phyloP scores from a whole-genome alignment of 1,140 invertebrate genomes.

The Atta colombica region DNA sequence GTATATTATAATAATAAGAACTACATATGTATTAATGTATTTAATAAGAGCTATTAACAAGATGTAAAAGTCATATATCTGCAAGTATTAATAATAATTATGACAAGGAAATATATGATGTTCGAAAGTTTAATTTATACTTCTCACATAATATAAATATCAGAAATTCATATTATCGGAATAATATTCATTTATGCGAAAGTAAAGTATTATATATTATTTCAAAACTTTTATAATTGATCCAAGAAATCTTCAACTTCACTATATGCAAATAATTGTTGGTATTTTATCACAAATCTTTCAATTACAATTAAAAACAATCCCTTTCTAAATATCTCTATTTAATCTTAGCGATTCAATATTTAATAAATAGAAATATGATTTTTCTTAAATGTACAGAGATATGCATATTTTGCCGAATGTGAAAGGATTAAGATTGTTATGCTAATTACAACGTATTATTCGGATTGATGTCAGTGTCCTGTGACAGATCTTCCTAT shows the following conservation, averaged over 20 bases:
- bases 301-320: not conserved
- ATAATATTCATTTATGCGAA: not conserved
- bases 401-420: not conserved
- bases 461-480: not conserved
- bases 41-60: no score
- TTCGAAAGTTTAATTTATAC: slow-evolving; percentile 6
- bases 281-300: not conserved
- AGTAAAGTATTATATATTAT: not conserved
- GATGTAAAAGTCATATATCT: not conserved
- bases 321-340: not conserved
- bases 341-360: not conserved
- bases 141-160: slow-evolving; percentile 1
- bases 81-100: not conserved
- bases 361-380: not conserved
- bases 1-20: not conserved
- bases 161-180: not conserved
- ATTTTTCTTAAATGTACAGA: not conserved
- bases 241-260: not conserved
- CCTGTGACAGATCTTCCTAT: not conserved
- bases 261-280: not conserved
- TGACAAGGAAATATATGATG: not conserved
- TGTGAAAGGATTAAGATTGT: not conserved
- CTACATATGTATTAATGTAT: not conserved
- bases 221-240: not conserved
- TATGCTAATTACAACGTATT: not conserved